Evolutionary conservation across 2,113 vertebrate genomes (phyloP).

Genomic region (Conger conger): DNA sequence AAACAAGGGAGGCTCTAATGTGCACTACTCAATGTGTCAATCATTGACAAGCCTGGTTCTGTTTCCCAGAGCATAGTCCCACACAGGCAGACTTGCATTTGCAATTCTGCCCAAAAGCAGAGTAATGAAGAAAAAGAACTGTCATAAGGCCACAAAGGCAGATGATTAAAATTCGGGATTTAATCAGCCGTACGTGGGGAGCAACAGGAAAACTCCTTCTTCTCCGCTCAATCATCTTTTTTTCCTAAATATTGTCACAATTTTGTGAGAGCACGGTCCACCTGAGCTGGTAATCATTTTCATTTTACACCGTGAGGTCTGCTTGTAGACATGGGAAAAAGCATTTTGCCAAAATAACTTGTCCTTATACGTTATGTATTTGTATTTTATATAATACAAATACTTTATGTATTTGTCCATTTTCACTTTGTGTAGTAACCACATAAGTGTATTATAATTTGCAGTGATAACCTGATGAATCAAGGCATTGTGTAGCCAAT

Average conservation of each 20-base stretch:
- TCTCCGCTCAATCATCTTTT: conserved; percentile 48
- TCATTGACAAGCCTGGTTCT: neutral
- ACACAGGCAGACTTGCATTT: neutral
- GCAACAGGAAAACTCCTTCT: conserved; percentile 41
- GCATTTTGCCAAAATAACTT: no score
- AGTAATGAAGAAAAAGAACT: conserved; percentile 44
- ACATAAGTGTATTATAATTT: no score
- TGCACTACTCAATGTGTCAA: conserved; percentile 20
- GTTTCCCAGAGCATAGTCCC: neutral
- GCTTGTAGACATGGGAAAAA: no score
- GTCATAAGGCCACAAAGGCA: conserved; percentile 28
- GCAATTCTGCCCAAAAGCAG: conserved; percentile 47
- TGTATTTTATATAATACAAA: no score
- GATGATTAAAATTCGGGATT: conserved; percentile 41
- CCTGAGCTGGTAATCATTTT: no score
- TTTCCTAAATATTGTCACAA: conserved; percentile 38
- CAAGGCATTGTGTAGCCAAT: no score
- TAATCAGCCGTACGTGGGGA: conserved; percentile 56
- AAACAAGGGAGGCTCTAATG: neutral
- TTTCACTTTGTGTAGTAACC: no score
- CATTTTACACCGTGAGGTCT: no score
- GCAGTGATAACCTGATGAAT: no score
- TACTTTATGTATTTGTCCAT: no score
- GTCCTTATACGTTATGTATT: no score
- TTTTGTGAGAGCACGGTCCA: conserved; percentile 54